phyloP scores from a whole-genome alignment of 2,888 invertebrate species.

The Pristionchus maxplancki region DNA sequence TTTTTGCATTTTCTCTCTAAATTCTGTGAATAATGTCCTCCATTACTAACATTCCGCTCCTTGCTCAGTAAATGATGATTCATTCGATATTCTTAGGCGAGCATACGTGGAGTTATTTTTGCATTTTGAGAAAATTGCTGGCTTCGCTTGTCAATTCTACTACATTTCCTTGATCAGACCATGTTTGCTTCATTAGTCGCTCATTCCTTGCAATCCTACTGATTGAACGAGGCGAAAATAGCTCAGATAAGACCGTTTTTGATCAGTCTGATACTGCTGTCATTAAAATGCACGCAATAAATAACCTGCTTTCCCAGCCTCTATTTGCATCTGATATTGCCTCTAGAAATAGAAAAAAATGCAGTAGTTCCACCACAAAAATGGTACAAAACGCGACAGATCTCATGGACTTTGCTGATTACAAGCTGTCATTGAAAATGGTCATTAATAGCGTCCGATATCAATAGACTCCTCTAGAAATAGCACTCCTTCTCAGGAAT shows the following conservation, averaged over 20 bases:
- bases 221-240: not conserved
- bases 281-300: not conserved
- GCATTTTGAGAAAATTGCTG: not conserved
- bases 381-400: no score
- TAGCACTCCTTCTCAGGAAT: no score
- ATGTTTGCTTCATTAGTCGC: not conserved
- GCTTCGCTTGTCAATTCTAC: no score
- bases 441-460: not conserved
- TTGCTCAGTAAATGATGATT: not conserved
- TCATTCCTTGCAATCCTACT: not conserved
- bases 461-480: not conserved
- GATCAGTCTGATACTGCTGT: not conserved
- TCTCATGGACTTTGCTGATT: no score
- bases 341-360: no score
- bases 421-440: no score
- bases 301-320: not conserved
- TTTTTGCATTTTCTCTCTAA: not conserved
- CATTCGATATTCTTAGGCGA: not conserved
- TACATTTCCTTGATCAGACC: no score
- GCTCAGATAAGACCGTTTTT: not conserved
- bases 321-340: not conserved
- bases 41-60: not conserved
- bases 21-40: no score
- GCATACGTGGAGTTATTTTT: not conserved
- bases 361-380: no score